Base-by-base conservation (phyloP, 2,888 invertebrate species). In the Drosophila fungiperda region DNA sequence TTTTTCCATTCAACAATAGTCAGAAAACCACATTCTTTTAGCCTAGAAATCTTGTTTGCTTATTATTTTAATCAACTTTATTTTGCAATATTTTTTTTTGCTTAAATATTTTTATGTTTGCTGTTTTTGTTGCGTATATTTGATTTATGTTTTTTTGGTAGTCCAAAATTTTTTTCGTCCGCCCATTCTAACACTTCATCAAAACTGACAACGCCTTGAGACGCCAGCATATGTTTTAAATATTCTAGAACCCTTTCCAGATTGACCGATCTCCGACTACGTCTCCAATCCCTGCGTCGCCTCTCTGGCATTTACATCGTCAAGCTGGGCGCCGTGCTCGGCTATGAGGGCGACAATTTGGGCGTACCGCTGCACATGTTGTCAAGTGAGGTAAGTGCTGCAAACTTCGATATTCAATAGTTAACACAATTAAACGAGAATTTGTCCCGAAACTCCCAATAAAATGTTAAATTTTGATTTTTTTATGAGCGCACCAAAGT, bases 271-370 rank as follows among this genome's bases (percentile, higher is more conserved):
- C 94, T 98, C 50, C 95, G 97, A 3, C 94, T 97, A 65, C 95
- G 97, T 59, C 94, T 98, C 69, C 96, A 97, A 92, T 96, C 97
- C 6, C 94, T 98, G 67, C 96, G 97, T 89, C 95, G 97, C 91
- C 94, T 98, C 77, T 97, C 97, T 38, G 96, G 96, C 73, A 96
- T 97, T 89, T 97, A 98, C 93, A 96, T 97, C 49, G 94, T 97
- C 68, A 97, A 97, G 93, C 94, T 97, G 80, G 97, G 96, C 73
- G 95, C 96, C 0, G 96, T 96, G 1, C 94, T 97, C 7, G 96
- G 97, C 68, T 93, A 95, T 70, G 95, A 95, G 83, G 95, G 96
- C n/a, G 94, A 94, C 68, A 95, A 95, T 70, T 91, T 94, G 48
- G 94, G 94, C 72, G 94, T 94, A 42, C 93, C 94, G 3, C 87